These are phyloP conservation scores for Trematocara macrostoma DNA, from an alignment of 2,113 vertebrate species.

Conservation along the genomic window DNA sequence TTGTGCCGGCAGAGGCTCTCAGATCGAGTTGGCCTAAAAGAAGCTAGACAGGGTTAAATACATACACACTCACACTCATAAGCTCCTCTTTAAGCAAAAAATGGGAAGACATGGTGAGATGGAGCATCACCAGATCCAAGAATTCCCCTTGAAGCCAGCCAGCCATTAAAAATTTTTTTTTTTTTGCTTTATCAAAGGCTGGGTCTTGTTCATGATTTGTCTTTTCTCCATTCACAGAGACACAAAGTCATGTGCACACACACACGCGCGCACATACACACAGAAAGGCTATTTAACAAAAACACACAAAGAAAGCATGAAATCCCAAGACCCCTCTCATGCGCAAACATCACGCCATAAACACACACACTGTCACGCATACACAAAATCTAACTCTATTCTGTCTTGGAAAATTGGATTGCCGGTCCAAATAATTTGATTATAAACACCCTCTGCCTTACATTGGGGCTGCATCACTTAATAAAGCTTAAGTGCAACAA, in stretches of 20 bases:
- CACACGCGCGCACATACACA: not conserved
- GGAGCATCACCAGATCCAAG: not conserved
- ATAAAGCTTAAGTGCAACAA: constrained; percentile 57
- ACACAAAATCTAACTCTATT: constrained; percentile 27
- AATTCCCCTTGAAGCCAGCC: not conserved
- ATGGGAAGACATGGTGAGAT: not conserved
- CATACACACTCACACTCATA: not conserved
- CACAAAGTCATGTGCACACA: not conserved
- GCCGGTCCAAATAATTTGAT: constrained; percentile 51
- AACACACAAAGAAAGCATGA: not conserved
- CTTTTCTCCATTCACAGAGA: not conserved
- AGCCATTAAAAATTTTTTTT: too few species aligned
- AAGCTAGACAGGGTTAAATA: not conserved
- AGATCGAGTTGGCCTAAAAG: not conserved
- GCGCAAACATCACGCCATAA: not conserved
- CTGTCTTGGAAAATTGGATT: constrained; percentile 59
- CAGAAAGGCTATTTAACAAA: not conserved
- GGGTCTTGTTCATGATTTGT: not conserved
- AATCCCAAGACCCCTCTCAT: not conserved
- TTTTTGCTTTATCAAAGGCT: not conserved
- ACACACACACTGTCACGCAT: not conserved
- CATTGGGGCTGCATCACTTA: constrained; percentile 40
- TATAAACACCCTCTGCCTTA: constrained; percentile 41
- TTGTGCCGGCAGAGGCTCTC: constrained; percentile 20
- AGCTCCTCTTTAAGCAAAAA: not conserved